phyloP scores from a whole-genome alignment of 2,888 invertebrate genomes.

The Ametastegia equiseti region DNA sequence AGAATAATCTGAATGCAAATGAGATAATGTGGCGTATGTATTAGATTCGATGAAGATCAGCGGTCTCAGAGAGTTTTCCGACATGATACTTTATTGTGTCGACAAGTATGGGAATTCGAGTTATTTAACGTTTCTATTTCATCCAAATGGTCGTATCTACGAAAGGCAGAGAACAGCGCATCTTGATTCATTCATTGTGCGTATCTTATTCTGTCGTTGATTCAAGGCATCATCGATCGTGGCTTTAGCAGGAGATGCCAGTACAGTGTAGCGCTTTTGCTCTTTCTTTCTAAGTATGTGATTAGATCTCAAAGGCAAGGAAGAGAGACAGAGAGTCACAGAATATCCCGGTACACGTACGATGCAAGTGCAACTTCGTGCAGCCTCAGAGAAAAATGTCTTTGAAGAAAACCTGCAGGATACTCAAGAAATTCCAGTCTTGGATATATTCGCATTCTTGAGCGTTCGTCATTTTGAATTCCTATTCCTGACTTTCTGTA shows the following conservation, averaged over 20 bases:
- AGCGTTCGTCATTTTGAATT: not conserved
- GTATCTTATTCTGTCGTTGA: not conserved
- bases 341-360: too few relatives aligned
- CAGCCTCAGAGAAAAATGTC: too few relatives aligned
- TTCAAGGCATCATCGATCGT: not conserved
- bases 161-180: not conserved
- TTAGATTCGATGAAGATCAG: not conserved
- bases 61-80: not conserved
- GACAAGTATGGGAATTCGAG: not conserved
- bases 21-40: too few relatives aligned
- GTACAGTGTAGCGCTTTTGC: too few relatives aligned
- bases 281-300: too few relatives aligned
- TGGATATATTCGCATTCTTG: not conserved
- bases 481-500: not conserved
- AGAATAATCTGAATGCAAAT: too few relatives aligned
- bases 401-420: too few relatives aligned
- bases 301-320: too few relatives aligned
- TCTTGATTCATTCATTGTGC: not conserved
- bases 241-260: too few relatives aligned
- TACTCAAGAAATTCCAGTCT: not conserved
- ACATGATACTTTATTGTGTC: not conserved
- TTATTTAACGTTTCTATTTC: not conserved
- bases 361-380: too few relatives aligned
- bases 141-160: not conserved
- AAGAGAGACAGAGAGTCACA: too few relatives aligned